A percentile compares a stretch with the other conserved stretches of the same genome.
Evolutionary conservation across 2,797 vertebrate genomes (phyloP).

Genomic region (Austrolebias charrua): DNA sequence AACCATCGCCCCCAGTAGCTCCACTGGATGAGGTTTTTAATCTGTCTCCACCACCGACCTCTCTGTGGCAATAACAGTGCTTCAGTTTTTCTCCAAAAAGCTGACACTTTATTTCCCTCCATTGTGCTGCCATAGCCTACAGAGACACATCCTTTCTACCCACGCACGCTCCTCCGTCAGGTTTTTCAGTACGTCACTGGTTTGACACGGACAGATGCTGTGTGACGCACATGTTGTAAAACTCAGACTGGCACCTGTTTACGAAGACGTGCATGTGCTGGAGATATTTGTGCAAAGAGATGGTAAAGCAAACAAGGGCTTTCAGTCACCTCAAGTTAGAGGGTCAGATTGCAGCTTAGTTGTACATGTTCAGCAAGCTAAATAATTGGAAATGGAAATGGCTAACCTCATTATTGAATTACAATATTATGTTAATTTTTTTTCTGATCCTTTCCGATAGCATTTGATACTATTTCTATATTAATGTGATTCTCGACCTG

Average conservation of each 20-base stretch:
- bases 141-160: constrained; percentile 19
- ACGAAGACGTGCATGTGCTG: constrained; percentile 23
- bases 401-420: no score
- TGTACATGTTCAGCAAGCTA: neutral
- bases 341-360: neutral
- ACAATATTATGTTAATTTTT: no score
- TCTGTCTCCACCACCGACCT: constrained; percentile 16
- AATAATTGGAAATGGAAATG: no score
- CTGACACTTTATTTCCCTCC: constrained; percentile 38
- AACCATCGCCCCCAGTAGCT: constrained; percentile 20
- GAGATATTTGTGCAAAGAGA: constrained; percentile 30
- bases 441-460: no score
- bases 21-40: constrained; percentile 26
- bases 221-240: constrained; percentile 22
- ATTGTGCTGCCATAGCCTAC: constrained; percentile 12
- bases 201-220: constrained; percentile 6
- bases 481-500: no score
- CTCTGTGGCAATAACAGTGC: constrained; percentile 1
- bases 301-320: constrained; percentile 28
- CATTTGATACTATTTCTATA: no score
- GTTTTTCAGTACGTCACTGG: constrained; percentile 23
- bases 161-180: constrained; percentile 10
- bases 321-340: constrained; percentile 7
- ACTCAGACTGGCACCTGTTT: constrained; percentile 21
- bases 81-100: constrained; percentile 46